Conservation (phyloP, 1,140 invertebrate genomes). For the Druon quercuslanigerum region DNA sequence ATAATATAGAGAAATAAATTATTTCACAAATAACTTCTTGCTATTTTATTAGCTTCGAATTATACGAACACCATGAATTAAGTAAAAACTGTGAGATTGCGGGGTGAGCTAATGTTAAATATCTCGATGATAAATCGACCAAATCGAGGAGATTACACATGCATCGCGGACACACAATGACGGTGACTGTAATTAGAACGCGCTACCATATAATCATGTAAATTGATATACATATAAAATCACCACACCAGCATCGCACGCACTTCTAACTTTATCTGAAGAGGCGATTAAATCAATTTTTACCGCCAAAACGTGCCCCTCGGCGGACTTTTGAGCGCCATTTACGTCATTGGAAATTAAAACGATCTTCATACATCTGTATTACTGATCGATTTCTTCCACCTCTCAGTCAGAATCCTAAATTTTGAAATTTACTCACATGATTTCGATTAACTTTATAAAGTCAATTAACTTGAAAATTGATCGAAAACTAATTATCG, state of each 20-base stretch:
- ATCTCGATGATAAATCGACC: slow-evolving; percentile 34
- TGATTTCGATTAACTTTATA: too few relatives aligned
- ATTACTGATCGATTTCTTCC: neutral
- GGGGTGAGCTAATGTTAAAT: neutral
- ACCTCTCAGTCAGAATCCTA: neutral
- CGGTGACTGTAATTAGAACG: slow-evolving; percentile 44
- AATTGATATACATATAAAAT: slow-evolving; percentile 46
- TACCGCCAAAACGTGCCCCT: slow-evolving; percentile 16
- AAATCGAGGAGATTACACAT: slow-evolving; percentile 41
- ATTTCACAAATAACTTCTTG: too few relatives aligned
- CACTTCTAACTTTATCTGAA: slow-evolving; percentile 30
- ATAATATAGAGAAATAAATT: too few relatives aligned
- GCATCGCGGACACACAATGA: slow-evolving; percentile 42
- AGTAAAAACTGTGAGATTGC: neutral
- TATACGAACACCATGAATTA: too few relatives aligned
- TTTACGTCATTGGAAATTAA: neutral
- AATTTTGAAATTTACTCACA: too few relatives aligned
- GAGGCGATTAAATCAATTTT: slow-evolving; percentile 42
- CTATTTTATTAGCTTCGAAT: too few relatives aligned
- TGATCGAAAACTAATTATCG: too few relatives aligned
- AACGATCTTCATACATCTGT: neutral
- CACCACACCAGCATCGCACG: slow-evolving; percentile 28
- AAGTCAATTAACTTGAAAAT: too few relatives aligned
- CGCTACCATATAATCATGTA: slow-evolving; percentile 52
- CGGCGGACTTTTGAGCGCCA: neutral